A percentile compares a stretch with the other conserved stretches of the same genome.
phyloP scores from a whole-genome alignment of 2,888 invertebrate species.

The Eupithecia tripunctaria region DNA sequence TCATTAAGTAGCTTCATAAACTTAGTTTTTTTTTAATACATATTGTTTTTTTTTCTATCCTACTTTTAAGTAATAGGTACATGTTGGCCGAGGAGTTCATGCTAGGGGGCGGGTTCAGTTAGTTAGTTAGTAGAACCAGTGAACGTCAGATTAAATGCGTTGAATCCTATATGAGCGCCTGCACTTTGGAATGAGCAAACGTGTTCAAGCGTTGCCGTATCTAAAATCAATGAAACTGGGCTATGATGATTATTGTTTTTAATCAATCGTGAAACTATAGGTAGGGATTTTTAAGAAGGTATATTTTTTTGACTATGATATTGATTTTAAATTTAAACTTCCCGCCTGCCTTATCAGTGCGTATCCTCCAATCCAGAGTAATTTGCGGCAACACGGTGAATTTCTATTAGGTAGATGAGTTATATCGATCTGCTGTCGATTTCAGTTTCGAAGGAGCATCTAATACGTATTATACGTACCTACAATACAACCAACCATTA shows the following conservation, averaged over 20 bases:
- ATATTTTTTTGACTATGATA: not conserved
- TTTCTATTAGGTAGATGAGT: conserved; percentile 8
- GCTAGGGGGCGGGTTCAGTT: not conserved
- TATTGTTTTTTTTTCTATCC: not conserved
- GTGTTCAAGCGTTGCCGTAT: not conserved
- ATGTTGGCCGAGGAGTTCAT: not conserved
- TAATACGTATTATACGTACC: not conserved
- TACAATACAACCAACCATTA: too few relatives aligned
- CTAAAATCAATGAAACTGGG: not conserved
- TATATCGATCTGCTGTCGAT: conserved; percentile 36
- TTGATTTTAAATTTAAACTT: conserved; percentile 10
- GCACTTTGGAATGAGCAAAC: not conserved
- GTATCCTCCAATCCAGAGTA: conserved; percentile 41
- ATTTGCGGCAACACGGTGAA: conserved; percentile 52
- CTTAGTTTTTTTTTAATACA: too few relatives aligned
- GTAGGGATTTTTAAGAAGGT: not conserved
- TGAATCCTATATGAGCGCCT: not conserved
- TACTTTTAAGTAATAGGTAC: not conserved
- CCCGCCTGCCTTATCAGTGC: conserved; percentile 33
- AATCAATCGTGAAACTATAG: not conserved
- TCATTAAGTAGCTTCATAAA: not conserved
- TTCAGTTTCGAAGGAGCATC: not conserved
- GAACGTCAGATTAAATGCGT: not conserved
- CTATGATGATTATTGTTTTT: not conserved
- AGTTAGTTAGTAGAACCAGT: not conserved